Evolutionary conservation across 2,888 invertebrate species (phyloP), one percentile per base, ranked within the genome.

Genomic region (Agrotis clavis): DNA sequence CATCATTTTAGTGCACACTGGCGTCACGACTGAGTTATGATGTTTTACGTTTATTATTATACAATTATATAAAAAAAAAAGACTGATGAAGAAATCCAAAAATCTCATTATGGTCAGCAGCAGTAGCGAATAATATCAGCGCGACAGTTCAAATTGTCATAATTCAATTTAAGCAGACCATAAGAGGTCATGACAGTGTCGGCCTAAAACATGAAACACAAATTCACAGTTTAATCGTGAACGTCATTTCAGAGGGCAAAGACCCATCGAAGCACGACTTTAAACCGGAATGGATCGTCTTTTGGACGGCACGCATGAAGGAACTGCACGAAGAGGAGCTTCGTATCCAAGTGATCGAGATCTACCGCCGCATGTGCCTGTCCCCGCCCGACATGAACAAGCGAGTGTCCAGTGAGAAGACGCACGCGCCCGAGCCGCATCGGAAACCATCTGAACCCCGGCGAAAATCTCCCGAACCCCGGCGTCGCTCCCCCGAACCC

Each of bases 231-330:
- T 67, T 21, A 41, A 56, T n/a, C 19, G 18, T 71, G 16, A 50
- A 18, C 54, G 19, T 71, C 35, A 25, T 50, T 73, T 25, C 89
- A 87, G 97, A 97, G 91, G 97, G 97, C 63, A 97, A 97, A 90
- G 98, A 99, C 90, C 97, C 98, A 0, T 96, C 97, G 48, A 97
- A 97, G 80, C 97, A 98, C 89, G 98, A 99, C 89, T 99, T 98
- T 90, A 98, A 98, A 85, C 98, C 98, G 0, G 99, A 99, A 88
- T 99, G 99, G 99, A 98, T 98, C 67, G 94, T 97, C 65, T 98
- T 97, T 91, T 99, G 99, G 99, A 98, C 98, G 86, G 97, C 97
- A 74, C 97, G 98, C 16, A 98, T 98, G 97, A 97, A 97, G 69
- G 98, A 98, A 81, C 92, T 99, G 11, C 98, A 98, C 88, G 97